These are phyloP conservation scores for Drosophila pseudoananassae DNA, from an alignment of 1,140 invertebrate genomes.

Conservation along the genomic window DNA sequence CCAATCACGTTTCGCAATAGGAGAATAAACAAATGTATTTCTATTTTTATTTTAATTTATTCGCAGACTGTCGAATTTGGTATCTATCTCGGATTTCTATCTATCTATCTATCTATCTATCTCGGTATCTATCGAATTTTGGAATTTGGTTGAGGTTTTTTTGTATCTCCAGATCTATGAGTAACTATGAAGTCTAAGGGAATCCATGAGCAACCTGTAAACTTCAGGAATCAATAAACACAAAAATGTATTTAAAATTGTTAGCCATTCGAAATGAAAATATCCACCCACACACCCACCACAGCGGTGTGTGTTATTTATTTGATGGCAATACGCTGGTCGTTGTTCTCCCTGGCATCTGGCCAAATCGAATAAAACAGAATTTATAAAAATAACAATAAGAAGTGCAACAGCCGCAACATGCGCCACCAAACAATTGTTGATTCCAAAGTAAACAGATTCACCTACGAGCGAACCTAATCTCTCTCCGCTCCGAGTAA, in stretches of 20 bases:
- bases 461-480: background rate
- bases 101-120: no score
- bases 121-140: no score
- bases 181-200: background rate
- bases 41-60: conserved; percentile 15
- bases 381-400: conserved; percentile 55
- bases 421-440: conserved; percentile 24
- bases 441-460: conserved; percentile 12
- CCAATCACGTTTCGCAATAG: conserved; percentile 58
- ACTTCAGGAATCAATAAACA: conserved; percentile 36
- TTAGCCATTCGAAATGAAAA: conserved; percentile 11
- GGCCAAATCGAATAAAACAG: conserved; percentile 53
- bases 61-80: conserved; percentile 7
- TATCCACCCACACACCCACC: background rate
- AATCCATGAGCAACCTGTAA: conserved; percentile 42
- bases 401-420: conserved; percentile 53
- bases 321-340: conserved; percentile 34
- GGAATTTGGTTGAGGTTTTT: no score
- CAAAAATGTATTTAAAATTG: conserved; percentile 34
- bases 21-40: conserved; percentile 26
- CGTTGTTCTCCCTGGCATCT: conserved; percentile 40
- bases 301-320: conserved; percentile 23
- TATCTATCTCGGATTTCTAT: no score
- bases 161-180: no score
- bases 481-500: background rate